Base-by-base conservation (phyloP, 1,140 invertebrate genomes). In the Zeugodacus cucurbitae region DNA sequence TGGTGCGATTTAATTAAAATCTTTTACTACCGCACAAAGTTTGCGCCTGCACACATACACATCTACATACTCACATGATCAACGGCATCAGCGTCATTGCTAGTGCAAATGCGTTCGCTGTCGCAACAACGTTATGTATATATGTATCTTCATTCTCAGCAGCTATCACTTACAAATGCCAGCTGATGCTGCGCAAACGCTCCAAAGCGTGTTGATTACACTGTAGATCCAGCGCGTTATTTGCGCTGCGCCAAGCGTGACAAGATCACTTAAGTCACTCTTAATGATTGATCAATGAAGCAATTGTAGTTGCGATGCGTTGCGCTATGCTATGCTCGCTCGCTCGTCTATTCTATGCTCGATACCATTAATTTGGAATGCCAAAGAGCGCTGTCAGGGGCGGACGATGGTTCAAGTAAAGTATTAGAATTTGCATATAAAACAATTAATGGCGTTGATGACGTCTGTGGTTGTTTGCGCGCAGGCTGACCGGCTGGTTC, bases 1-100 rank as follows among this genome's bases (percentile, higher is more conserved):
- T 92, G 92, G 92, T 92, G 92, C 92, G 92, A 93, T 93, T 92
- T 91, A 93, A 93, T 93, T 92, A 93, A 92, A 92, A 91, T 91
- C 91, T 90, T 92, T 92, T 91, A 90, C 88, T 89, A 59, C 29
- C 26, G 85, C 48, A 48, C 74, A 86, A 54, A 86, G 48, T 34
- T 54, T 86, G 34, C 85, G 29, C 54, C 82, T 86, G 8, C 22
- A 20, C n/a, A 41, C 22, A 58, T 29, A 6, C 11, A 32, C 82
- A 32, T 0, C 7, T 2, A 11, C n/a, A 62, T 6, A 54, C 48
- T 54, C 17, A 4, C 11, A 11, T 54, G 48, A 54, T 54, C 48
- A 54, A 4, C 48, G 4, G 48, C 37, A 37, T 22, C 22, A 78
- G 70, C 32, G 32, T 78, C 37, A 34, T 78, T 22, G 32, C 37